Evolutionary conservation across 2,797 vertebrate species (phyloP).

Genomic region (Australoheros facetus): DNA sequence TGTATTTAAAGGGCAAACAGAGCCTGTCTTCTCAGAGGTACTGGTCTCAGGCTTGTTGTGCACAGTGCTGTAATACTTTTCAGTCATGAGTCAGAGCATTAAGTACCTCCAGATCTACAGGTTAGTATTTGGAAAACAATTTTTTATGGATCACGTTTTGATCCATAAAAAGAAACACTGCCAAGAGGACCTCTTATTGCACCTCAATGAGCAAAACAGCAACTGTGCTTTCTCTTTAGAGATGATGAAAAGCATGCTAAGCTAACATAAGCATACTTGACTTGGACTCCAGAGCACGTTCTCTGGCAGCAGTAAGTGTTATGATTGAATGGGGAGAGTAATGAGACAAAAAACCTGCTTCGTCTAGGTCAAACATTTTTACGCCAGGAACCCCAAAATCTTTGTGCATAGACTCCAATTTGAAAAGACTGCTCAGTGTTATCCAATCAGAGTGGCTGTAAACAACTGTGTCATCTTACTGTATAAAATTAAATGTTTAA

Average conservation of each 20-base stretch:
- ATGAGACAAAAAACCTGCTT: conserved; percentile 17
- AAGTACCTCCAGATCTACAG: conserved; percentile 47
- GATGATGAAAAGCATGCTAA: conserved; percentile 46
- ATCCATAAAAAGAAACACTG: conserved; percentile 33
- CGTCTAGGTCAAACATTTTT: conserved; percentile 17
- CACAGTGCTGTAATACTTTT: conserved; percentile 5
- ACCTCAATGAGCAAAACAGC: conserved; percentile 32
- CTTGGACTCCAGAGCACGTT: conserved; percentile 29
- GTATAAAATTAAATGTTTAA: no score
- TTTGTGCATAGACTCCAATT: neutral
- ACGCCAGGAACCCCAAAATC: conserved; percentile 1
- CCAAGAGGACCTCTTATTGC: conserved; percentile 31
- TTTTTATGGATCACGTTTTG: conserved; percentile 37
- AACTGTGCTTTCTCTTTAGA: conserved; percentile 23
- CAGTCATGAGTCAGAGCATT: conserved; percentile 32
- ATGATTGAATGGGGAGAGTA: conserved; percentile 26
- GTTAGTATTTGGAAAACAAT: conserved; percentile 36
- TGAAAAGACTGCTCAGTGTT: neutral
- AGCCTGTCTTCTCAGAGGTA: neutral
- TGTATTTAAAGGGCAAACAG: conserved; percentile 4
- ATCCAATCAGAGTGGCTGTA: conserved; percentile 7
- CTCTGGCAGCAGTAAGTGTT: conserved; percentile 46
- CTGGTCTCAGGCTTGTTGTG: conserved; percentile 14
- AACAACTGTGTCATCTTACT: neutral
- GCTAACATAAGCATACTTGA: conserved; percentile 37